Conservation (phyloP, 1,140 invertebrate genomes). For the Aporrectodea caliginosa region DNA sequence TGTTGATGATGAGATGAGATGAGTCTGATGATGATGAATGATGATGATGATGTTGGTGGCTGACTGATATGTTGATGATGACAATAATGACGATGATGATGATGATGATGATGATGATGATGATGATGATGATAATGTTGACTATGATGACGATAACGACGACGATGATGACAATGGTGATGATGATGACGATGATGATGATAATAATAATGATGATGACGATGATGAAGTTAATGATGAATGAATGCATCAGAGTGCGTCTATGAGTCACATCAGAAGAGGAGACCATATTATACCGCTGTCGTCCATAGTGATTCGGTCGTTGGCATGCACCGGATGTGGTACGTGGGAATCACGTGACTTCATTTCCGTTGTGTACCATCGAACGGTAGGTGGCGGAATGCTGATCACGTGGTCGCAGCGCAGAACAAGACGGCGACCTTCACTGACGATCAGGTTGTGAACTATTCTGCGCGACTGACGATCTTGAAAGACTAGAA, state of each 20-base stretch:
- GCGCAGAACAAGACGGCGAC: not conserved
- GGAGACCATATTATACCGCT: no score
- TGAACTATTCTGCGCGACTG: not conserved
- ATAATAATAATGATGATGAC: not conserved
- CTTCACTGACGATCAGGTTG: not conserved
- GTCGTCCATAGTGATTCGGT: no score
- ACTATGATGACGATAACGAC: not conserved
- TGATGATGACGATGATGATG: not conserved
- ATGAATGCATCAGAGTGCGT: no score
- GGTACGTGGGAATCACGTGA: not conserved
- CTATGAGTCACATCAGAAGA: no score
- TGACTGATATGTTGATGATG: not conserved
- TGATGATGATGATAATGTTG: not conserved
- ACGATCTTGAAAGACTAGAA: not conserved
- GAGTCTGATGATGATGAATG: no score
- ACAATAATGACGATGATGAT: not conserved
- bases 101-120: constrained; percentile 2
- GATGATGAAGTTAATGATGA: no score
- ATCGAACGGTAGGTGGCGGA: not conserved
- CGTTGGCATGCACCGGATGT: no score
- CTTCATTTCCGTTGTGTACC: not conserved
- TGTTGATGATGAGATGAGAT: no score
- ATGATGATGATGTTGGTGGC: no score
- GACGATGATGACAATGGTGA: not conserved
- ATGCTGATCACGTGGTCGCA: not conserved